phyloP scores from a whole-genome alignment of 2,113 vertebrate genomes.

The Anarhynchus alexandrinus region DNA sequence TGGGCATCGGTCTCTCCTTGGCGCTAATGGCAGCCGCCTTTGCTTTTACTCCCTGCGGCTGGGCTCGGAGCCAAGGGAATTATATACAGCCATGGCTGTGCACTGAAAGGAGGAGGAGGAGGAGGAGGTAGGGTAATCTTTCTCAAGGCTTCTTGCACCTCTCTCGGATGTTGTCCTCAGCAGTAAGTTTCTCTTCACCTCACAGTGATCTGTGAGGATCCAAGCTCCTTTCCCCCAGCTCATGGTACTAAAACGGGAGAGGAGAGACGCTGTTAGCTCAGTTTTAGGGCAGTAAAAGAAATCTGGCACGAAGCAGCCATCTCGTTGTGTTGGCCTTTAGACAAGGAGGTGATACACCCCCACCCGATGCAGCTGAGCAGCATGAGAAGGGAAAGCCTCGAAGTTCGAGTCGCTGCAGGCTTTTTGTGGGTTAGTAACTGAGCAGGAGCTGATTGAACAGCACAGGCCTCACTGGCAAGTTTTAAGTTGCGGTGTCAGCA shows the following conservation, averaged over 20 bases:
- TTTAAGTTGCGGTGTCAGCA: accelerated
- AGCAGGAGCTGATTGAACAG: neutral
- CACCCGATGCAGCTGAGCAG: neutral
- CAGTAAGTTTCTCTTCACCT: neutral
- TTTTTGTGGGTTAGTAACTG: neutral
- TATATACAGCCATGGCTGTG: conserved; percentile 27
- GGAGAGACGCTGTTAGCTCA: neutral
- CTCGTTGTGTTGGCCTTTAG: neutral
- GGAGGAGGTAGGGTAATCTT: conserved; percentile 17
- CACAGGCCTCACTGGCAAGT: neutral
- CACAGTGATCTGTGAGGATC: neutral
- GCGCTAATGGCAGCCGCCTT: conserved; percentile 50
- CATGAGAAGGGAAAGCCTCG: neutral
- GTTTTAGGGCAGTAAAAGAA: neutral
- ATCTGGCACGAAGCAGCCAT: neutral
- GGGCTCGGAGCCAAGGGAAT: conserved; percentile 53
- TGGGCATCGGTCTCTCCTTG: conserved; percentile 50
- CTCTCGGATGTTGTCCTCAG: neutral
- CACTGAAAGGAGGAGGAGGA: neutral
- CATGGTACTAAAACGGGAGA: accelerated
- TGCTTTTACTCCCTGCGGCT: conserved; percentile 41
- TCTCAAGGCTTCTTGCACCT: neutral
- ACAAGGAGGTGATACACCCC: neutral
- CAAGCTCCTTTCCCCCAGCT: neutral
- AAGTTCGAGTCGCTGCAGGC: accelerated